Conservation (phyloP, 2,113 vertebrate species). For the Malurus alboscapulatus region DNA sequence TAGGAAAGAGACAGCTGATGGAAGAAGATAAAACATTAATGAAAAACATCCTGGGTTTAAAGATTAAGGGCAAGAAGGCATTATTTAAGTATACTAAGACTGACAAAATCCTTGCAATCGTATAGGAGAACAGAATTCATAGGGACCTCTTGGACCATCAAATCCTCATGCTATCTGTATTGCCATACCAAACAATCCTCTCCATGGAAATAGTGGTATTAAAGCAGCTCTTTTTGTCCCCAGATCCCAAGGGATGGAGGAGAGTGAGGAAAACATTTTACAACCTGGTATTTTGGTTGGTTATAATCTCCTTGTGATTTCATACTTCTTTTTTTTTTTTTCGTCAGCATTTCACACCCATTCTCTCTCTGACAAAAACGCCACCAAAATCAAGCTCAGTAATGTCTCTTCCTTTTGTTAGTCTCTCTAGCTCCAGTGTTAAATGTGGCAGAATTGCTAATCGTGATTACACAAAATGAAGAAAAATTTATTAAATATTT, state of each 20-base stretch:
- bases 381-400: neutral
- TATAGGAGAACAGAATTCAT: neutral
- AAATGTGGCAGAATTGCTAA: neutral
- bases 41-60: conserved; percentile 21
- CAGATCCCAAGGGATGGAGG: neutral
- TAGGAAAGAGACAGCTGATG: neutral
- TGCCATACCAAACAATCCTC: neutral
- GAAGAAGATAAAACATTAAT: conserved; percentile 13
- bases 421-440: neutral
- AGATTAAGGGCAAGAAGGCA: conserved; percentile 37
- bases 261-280: neutral
- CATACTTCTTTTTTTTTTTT: neutral
- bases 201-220: neutral
- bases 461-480: neutral
- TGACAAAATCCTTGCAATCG: neutral
- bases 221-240: neutral
- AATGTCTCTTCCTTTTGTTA: neutral
- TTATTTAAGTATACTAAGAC: conserved; percentile 13
- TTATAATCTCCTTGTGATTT: neutral
- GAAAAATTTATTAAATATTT: neutral
- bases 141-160: neutral
- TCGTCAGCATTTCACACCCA: neutral
- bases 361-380: neutral
- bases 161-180: neutral
- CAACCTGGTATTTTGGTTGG: neutral